A percentile compares a stretch with the other conserved stretches of the same genome.
phyloP scores from a whole-genome alignment of 1,140 invertebrate genomes.

The Brachionus paranguensis region DNA sequence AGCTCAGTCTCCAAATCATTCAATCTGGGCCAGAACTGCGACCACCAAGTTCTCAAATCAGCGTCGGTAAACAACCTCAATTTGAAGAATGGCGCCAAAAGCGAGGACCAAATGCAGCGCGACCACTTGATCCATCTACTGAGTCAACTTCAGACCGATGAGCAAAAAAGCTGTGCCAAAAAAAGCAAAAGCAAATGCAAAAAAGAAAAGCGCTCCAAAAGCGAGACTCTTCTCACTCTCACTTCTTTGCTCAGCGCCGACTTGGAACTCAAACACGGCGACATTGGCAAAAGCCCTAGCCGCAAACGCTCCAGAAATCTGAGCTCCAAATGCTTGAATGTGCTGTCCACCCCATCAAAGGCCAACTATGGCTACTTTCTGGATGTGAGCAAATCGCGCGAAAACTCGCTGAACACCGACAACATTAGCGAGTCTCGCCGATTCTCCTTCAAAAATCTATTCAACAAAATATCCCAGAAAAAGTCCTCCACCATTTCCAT shows the following conservation, averaged over 20 bases:
- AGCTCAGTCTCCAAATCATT: background rate
- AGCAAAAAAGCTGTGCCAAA: background rate
- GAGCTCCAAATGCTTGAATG: background rate
- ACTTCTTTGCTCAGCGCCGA: background rate
- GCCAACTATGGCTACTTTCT: background rate
- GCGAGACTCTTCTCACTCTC: constrained; percentile 10
- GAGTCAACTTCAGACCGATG: background rate
- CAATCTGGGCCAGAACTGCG: background rate
- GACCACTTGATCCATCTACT: constrained; percentile 28
- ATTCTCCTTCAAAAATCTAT: constrained; percentile 17
- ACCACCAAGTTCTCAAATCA: background rate
- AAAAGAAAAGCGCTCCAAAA: constrained; percentile 36
- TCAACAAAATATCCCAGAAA: background rate
- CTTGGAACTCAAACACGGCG: background rate
- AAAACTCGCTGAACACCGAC: background rate
- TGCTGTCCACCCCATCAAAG: background rate
- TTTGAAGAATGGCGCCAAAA: background rate
- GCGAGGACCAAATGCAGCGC: constrained; percentile 25
- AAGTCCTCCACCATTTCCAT: background rate
- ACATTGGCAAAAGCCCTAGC: background rate
- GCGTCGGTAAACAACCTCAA: background rate
- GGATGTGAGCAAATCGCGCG: background rate
- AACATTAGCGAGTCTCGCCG: background rate
- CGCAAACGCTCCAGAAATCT: background rate
- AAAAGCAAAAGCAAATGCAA: background rate